Conservation (phyloP, 2,797 vertebrate species). For the Oophaga sylvatica region DNA sequence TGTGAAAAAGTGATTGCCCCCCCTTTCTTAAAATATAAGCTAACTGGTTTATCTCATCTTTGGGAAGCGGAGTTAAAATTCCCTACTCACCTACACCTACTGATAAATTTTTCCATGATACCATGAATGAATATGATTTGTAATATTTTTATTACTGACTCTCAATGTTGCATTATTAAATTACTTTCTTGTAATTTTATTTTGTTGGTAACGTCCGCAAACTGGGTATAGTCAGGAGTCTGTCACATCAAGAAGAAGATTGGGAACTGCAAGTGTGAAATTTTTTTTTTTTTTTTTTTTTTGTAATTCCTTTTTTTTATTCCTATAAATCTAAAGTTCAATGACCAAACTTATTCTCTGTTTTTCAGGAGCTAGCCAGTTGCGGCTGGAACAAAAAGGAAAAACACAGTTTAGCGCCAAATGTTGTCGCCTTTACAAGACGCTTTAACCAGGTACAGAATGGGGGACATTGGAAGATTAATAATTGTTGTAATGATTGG, state of each 20-base stretch:
- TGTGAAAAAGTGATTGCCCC: too few relatives aligned
- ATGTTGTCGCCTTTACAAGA: constrained; percentile 94
- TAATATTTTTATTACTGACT: background rate
- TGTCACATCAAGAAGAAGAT: background rate
- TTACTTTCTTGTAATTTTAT: background rate
- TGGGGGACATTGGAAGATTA: background rate
- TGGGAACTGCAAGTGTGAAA: background rate
- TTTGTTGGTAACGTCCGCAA: background rate
- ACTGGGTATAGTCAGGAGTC: background rate
- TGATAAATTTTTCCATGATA: background rate
- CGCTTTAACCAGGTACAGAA: constrained; percentile 92
- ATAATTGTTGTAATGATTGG: background rate
- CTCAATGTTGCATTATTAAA: background rate
- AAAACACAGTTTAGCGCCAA: constrained; percentile 92
- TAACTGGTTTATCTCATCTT: too few relatives aligned
- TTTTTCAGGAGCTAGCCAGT: constrained; percentile 87
- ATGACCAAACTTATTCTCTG: constrained; percentile 56
- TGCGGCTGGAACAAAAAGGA: constrained; percentile 97
- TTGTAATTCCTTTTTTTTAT: background rate
- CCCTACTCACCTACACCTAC: background rate
- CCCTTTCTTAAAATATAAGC: too few relatives aligned
- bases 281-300: background rate
- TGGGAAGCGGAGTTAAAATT: too few relatives aligned
- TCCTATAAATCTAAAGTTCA: background rate
- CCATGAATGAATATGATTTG: background rate